Base-by-base conservation (phyloP, 2,113 vertebrate genomes). In the Andinoacara biseriatus region DNA sequence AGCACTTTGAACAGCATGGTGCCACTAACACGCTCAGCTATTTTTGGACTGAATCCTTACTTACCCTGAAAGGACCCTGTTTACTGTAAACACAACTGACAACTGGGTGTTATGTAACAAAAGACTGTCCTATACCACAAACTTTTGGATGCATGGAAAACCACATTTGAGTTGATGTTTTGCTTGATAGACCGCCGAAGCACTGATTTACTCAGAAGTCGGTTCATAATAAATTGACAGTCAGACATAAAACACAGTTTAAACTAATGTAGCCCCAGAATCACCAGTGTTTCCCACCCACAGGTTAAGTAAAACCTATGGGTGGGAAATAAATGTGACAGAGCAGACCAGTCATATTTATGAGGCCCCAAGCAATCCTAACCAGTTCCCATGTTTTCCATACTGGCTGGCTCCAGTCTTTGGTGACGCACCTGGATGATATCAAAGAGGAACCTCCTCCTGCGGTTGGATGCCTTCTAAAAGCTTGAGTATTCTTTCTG, bases 41-140 rank as follows among this genome's bases (percentile, higher is more conserved):
- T 29, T 72, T 31, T n/a, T 46, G 67, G 18, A n/a, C 67, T 52
- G 46, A 31, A 72, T n/a, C 46, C 20, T 52, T 14, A 31, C 67
- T 72, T 52, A 52, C 46, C 26, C 43, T n/a, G 26, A 52, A 52
- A 72, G 46, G 46, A 46, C 10, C 0, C 10, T 14, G 17, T 72
- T 72, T 72, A 72, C 26, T 72, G 67, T 72, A 72, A 72, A 72
- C 46, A 52, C 65, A 20, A 8, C 24, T 54, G 67, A 14, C 52
- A 2, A 52, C 46, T 0, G 46, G 67, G 26, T 0, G 46, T 54
- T 31, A 2, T 54, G 67, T 18, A 52, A 52, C 17, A 18, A 6
- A 17, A 52, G 2, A 6, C 14, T 49, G 46, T 17, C 46, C 14
- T 17, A 17, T 49, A 49, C 15, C 14, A 14, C 46, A 49, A 49